phyloP scores from a whole-genome alignment of 2,888 invertebrate genomes.

The Harpagoxenus sublaevis region DNA sequence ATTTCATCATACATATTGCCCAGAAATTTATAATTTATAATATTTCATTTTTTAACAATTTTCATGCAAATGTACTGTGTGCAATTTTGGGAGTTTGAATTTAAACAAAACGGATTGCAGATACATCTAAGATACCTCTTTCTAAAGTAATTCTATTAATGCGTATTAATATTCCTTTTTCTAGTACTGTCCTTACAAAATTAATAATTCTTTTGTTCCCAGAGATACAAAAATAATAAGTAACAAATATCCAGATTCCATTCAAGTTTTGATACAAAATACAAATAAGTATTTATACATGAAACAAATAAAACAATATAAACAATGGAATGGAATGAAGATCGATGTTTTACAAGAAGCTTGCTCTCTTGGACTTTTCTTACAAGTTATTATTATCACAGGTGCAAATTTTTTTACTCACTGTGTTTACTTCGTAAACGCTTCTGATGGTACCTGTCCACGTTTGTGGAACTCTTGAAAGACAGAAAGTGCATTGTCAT shows the following conservation, averaged over 20 bases:
- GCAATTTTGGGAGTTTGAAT: neutral
- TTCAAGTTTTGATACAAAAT: neutral
- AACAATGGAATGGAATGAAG: neutral
- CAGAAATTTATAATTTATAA: neutral
- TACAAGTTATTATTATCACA: slow-evolving; percentile 13
- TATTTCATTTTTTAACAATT: neutral
- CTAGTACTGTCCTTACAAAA: neutral
- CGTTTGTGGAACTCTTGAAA: slow-evolving; percentile 93
- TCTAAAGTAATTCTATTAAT: neutral
- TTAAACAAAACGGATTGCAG: neutral
- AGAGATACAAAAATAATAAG: neutral
- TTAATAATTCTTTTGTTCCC: neutral
- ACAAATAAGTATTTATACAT: neutral
- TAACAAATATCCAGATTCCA: neutral
- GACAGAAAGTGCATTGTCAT: slow-evolving; percentile 91
- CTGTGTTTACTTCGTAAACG: slow-evolving; percentile 90
- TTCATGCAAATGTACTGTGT: neutral
- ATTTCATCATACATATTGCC: slow-evolving; percentile 3
- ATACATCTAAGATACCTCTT: neutral
- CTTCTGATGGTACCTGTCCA: slow-evolving; percentile 94
- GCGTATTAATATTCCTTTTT: neutral
- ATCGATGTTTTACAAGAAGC: neutral
- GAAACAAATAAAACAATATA: neutral
- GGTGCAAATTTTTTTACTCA: slow-evolving; percentile 19
- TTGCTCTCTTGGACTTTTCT: neutral